These are phyloP conservation scores for Loripinus fragilis DNA, from an alignment of 2,888 invertebrate species.

Conservation along the genomic window DNA sequence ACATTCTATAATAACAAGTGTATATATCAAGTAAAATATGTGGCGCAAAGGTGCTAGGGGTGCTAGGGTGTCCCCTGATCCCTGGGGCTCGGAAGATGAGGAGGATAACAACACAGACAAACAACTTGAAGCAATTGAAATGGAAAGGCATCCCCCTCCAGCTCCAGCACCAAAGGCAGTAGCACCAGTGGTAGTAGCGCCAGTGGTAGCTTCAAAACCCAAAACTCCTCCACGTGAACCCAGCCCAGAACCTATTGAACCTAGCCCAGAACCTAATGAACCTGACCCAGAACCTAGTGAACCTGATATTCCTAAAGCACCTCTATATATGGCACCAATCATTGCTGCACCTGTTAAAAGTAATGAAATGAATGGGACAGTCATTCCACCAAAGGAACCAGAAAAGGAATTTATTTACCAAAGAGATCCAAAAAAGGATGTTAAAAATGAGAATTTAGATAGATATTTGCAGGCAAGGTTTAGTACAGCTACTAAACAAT, in stretches of 20 bases:
- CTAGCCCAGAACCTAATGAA: no score
- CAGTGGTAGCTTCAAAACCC: no score
- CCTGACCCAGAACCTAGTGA: no score
- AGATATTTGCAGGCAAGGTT: constrained; percentile 29
- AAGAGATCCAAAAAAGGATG: neutral
- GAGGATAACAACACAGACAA: neutral
- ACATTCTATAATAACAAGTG: no score
- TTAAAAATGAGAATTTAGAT: constrained; percentile 24
- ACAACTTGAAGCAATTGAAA: neutral
- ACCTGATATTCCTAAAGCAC: neutral
- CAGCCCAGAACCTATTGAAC: no score
- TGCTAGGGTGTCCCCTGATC: constrained; percentile 42
- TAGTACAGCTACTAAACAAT: constrained; percentile 32
- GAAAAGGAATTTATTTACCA: constrained; percentile 35
- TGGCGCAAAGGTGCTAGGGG: constrained; percentile 39
- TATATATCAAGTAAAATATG: no score
- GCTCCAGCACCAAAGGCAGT: neutral
- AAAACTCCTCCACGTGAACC: neutral
- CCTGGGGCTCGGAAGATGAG: constrained; percentile 26
- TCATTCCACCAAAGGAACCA: constrained; percentile 17
- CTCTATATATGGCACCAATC: neutral
- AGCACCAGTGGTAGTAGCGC: neutral
- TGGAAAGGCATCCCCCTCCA: neutral
- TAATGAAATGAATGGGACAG: neutral
- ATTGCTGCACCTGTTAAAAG: no score